Conservation (phyloP, 2,113 vertebrate species). For the Embiotoca jacksoni region DNA sequence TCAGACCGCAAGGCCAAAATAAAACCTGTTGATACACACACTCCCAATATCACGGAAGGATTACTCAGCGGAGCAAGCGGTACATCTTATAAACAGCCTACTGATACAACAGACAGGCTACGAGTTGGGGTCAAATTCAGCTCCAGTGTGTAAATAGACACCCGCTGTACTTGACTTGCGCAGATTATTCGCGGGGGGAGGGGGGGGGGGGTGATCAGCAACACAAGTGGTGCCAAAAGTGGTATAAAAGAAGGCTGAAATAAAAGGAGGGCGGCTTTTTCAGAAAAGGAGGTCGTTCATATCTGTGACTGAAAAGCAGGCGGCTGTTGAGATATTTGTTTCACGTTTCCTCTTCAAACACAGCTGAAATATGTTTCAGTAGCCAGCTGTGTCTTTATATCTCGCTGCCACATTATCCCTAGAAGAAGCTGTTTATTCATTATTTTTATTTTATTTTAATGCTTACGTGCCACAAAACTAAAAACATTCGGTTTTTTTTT, state of each 20-base stretch:
- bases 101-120: conserved; percentile 57
- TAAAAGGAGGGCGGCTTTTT: conserved; percentile 41
- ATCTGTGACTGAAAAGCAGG: conserved; percentile 17
- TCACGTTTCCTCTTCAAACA: conserved; percentile 38
- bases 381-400: background rate
- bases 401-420: background rate
- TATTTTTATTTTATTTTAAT: background rate
- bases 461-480: background rate
- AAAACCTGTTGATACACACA: conserved; percentile 76
- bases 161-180: conserved; percentile 80
- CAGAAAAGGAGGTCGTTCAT: conserved; percentile 62
- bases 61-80: conserved; percentile 51
- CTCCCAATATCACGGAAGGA: conserved; percentile 61
- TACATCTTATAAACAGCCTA: conserved; percentile 57
- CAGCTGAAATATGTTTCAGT: conserved; percentile 5
- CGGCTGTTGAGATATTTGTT: conserved; percentile 78
- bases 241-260: conserved; percentile 64
- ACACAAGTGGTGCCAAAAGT: conserved; percentile 82
- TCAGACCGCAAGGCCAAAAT: conserved; percentile 57
- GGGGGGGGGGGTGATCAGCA: conserved; percentile 73
- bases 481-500: background rate
- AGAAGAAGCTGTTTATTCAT: background rate
- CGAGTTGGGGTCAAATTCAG: conserved; percentile 75
- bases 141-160: conserved; percentile 78
- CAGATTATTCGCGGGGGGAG: conserved; percentile 81